These are phyloP conservation scores for Channa argus DNA, from an alignment of 2,113 vertebrate species.

Conservation along the genomic window DNA sequence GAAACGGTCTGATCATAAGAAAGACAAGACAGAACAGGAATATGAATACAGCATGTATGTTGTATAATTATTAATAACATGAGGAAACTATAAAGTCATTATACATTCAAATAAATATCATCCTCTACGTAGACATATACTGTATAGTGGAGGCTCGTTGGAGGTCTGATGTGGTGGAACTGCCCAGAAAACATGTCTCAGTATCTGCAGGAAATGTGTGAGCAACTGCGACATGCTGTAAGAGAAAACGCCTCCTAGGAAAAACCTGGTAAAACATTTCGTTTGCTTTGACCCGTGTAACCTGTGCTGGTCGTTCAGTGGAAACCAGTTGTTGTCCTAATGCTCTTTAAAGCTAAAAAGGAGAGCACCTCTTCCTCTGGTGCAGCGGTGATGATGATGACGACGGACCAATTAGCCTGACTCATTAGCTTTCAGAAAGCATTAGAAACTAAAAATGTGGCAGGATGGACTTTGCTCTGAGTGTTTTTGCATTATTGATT, in stretches of 20 bases:
- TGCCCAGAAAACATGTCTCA: neutral
- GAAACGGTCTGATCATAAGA: too few species aligned
- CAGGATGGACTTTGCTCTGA: slow-evolving; percentile 71
- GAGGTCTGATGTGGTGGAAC: neutral
- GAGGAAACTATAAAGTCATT: too few species aligned
- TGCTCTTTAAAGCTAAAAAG: slow-evolving; percentile 37
- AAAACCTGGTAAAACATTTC: too few species aligned
- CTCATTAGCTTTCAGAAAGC: slow-evolving; percentile 75
- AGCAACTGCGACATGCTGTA: neutral
- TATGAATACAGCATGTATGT: too few species aligned
- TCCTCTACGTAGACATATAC: too few species aligned
- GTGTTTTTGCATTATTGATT: slow-evolving; percentile 81
- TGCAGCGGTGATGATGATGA: slow-evolving; percentile 70
- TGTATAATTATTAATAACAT: too few species aligned
- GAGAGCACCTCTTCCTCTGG: slow-evolving; percentile 65
- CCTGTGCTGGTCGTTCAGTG: slow-evolving; percentile 7
- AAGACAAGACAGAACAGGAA: too few species aligned
- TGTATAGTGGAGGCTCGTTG: too few species aligned
- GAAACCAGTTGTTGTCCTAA: slow-evolving; percentile 52
- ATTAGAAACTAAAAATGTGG: slow-evolving; percentile 76
- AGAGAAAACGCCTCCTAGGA: neutral
- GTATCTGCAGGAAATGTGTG: too few species aligned
- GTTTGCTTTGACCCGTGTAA: too few species aligned
- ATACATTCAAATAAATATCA: too few species aligned
- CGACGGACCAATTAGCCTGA: slow-evolving; percentile 76